These are phyloP conservation scores for Gallinago paraguaiae DNA, from an alignment of 2,113 vertebrate genomes.

Conservation along the genomic window DNA sequence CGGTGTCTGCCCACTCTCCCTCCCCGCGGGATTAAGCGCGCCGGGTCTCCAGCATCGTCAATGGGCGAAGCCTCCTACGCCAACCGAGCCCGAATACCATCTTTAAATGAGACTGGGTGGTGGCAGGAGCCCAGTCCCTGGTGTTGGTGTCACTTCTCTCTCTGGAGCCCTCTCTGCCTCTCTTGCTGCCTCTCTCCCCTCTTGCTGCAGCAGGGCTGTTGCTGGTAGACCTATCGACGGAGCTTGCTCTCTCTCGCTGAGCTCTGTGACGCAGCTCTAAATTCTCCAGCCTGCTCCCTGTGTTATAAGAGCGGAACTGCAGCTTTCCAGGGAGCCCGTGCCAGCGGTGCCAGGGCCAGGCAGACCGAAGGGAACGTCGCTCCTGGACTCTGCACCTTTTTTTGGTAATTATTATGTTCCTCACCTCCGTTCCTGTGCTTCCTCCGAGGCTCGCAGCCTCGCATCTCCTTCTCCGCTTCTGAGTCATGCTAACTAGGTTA, in stretches of 20 bases:
- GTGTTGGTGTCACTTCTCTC: constrained; percentile 76
- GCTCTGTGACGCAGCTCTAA: constrained; percentile 99
- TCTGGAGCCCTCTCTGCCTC: constrained; percentile 69
- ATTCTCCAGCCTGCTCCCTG: constrained; percentile 92
- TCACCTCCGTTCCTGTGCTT: constrained; percentile 58
- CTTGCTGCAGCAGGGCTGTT: constrained; percentile 86
- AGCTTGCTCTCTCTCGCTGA: constrained; percentile 76
- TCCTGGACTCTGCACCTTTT: constrained; percentile 70
- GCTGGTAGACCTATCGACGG: constrained; percentile 84
- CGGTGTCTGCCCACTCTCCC: constrained; percentile 69
- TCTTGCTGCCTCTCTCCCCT: constrained; percentile 79
- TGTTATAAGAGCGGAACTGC: constrained; percentile 86
- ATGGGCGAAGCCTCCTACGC: constrained; percentile 67
- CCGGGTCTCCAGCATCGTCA: constrained; percentile 82
- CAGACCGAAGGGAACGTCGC: constrained; percentile 71
- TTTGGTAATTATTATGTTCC: constrained; percentile 57
- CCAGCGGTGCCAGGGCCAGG: constrained; percentile 81
- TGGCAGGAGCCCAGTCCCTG: constrained; percentile 64
- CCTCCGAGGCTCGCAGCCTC: constrained; percentile 45
- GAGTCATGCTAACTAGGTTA: constrained; percentile 59
- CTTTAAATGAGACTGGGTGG: constrained; percentile 18
- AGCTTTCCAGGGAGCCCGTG: constrained; percentile 83
- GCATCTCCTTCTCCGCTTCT: constrained; percentile 56
- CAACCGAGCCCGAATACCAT: constrained; percentile 29
- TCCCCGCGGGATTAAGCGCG: constrained; percentile 73